Base-by-base conservation (phyloP, 2,888 invertebrate species). In the Drosophila anomelani region DNA sequence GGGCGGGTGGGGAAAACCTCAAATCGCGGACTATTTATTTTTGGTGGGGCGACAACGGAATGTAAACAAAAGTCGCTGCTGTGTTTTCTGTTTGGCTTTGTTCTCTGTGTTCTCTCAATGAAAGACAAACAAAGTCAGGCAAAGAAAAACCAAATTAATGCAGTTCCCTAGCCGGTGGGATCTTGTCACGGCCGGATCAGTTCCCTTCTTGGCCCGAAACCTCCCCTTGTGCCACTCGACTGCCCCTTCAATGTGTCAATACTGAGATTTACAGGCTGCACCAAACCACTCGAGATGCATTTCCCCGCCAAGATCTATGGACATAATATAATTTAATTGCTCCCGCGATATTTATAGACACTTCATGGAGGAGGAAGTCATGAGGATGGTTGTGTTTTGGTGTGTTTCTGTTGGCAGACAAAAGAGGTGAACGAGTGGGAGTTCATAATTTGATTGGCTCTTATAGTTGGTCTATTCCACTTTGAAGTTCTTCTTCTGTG, bases 311-410 rank as follows among this genome's bases (percentile, higher is more conserved):
- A 78, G 60, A 80, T 83, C 78, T 83, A 83, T 81, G 70, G 61
- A 62, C 68, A 78, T 84, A 72, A 86, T 89, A 88, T 84, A 84
- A 84, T 89, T 83, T 83, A 76, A 83, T 83, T 83, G 81, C 87
- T 77, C 15, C 61, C 32, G 44, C 44, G 20, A 54, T 74, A 74
- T 76, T 76, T 76, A 43, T 76, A 76, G 76, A 47, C 26, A 29
- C 58, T 51, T 20, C 34, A 5, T 20, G 69, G 23, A 10, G 60
- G 60, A 8, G 60, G 55, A 63, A 86, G 81, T 78, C 69, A 61
- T 67, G 49, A 13, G 44, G 23, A 46, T 56, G 54, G 53, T 44
- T 67, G 68, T 13, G 43, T 13, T 20, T 23, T 23, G 23, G 23
- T 23, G 15, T 15, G 15, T 26, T 44, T 20, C 20, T 44, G 59